A percentile compares a stretch with the other conserved stretches of the same genome.
These are phyloP conservation scores for Oncorhynchus mykiss DNA, from an alignment of 2,113 vertebrate genomes.

Conservation along the genomic window DNA sequence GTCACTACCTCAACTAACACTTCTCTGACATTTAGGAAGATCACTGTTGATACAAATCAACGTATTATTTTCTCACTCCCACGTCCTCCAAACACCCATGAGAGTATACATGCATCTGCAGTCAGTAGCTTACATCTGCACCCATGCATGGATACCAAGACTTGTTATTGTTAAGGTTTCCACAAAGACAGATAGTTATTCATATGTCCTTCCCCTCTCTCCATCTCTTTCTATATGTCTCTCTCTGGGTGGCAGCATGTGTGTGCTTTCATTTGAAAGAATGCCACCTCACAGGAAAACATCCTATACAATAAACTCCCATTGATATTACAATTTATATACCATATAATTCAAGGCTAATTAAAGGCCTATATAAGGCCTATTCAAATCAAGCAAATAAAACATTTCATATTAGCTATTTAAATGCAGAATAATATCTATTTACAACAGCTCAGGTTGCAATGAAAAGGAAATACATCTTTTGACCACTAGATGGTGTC, in stretches of 20 bases:
- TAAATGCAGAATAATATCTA: neutral
- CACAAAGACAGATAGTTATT: neutral
- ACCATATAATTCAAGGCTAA: no score
- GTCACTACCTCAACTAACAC: conserved; percentile 35
- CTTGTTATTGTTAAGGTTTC: conserved; percentile 13
- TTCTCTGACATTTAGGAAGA: conserved; percentile 55
- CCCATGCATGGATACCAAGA: conserved; percentile 26
- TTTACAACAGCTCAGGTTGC: neutral
- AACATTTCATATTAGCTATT: neutral
- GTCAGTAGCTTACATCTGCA: conserved; percentile 46
- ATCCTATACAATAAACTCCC: no score
- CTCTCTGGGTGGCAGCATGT: no score
- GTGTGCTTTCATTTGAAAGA: no score
- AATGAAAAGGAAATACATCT: neutral
- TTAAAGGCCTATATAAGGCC: neutral
- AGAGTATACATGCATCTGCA: conserved; percentile 4
- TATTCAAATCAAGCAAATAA: neutral
- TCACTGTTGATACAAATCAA: conserved; percentile 51
- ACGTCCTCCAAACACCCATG: conserved; percentile 54
- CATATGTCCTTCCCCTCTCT: neutral
- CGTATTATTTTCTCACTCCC: conserved; percentile 31
- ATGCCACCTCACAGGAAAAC: no score
- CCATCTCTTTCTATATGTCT: neutral
- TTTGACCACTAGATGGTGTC: conserved; percentile 57
- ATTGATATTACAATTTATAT: no score